A percentile compares a stretch with the other conserved stretches of the same genome.
Evolutionary conservation across 2,888 invertebrate species (phyloP).

Genomic region (Apamea crenata): DNA sequence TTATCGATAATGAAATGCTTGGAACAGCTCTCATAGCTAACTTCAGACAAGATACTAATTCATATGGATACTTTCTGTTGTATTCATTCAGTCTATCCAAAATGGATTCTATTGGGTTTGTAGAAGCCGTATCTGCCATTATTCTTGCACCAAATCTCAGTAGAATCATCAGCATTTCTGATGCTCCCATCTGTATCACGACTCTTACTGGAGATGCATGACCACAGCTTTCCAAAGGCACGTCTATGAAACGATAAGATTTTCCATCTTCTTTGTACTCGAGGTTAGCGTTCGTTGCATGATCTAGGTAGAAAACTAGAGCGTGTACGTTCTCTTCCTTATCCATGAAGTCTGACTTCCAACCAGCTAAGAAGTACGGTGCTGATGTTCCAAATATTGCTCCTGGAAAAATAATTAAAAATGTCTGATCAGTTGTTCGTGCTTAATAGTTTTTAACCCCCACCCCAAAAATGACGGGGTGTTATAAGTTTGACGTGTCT

Average conservation of each 20-base stretch:
- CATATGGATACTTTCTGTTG: constrained; percentile 92
- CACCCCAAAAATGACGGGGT: no score
- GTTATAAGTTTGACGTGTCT: no score
- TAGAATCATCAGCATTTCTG: constrained; percentile 94
- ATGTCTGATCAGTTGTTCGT: not conserved
- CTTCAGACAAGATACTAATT: constrained; percentile 93
- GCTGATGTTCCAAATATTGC: constrained; percentile 95
- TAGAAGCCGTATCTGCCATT: constrained; percentile 89
- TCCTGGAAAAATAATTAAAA: constrained; percentile 89
- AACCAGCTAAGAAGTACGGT: constrained; percentile 95
- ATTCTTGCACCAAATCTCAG: constrained; percentile 93
- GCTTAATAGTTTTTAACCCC: no score
- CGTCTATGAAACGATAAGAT: constrained; percentile 92
- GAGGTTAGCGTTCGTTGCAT: constrained; percentile 92
- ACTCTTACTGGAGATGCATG: constrained; percentile 93
- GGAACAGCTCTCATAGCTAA: constrained; percentile 92
- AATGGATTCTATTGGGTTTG: constrained; percentile 91
- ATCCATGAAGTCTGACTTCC: constrained; percentile 96
- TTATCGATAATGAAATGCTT: constrained; percentile 88
- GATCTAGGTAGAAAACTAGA: constrained; percentile 94
- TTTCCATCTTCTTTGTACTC: constrained; percentile 87
- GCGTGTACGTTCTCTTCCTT: constrained; percentile 95
- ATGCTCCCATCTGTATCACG: constrained; percentile 93
- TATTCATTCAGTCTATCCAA: constrained; percentile 92
- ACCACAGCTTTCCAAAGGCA: constrained; percentile 95